These are phyloP conservation scores for Bombus confusus DNA, from an alignment of 1,140 invertebrate species.

Conservation along the genomic window DNA sequence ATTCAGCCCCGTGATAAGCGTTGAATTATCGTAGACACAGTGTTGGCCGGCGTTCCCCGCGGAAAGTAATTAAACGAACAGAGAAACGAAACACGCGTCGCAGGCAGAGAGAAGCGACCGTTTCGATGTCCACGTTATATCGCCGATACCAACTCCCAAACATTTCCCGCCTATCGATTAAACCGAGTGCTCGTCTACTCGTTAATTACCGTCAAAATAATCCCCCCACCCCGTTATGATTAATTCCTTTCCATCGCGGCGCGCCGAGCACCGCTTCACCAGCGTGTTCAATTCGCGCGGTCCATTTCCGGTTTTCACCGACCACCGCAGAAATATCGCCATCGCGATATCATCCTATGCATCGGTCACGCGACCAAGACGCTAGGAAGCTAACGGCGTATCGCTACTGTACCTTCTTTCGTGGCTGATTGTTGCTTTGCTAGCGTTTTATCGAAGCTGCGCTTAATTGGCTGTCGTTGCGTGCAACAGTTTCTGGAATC, in stretches of 20 bases:
- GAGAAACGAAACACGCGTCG: not conserved
- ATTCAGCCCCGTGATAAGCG: conserved; percentile 13
- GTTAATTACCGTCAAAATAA: conserved; percentile 45
- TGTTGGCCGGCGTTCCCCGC: not conserved
- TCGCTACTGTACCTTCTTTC: too few species aligned
- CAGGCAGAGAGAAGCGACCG: not conserved
- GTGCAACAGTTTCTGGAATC: too few species aligned
- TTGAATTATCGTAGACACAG: conserved; percentile 39
- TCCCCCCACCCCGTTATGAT: conserved; percentile 28
- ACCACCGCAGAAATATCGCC: not conserved
- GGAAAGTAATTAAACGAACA: conserved; percentile 31
- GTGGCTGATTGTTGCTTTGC: too few species aligned
- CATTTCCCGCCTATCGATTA: conserved; percentile 26
- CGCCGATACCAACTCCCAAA: not conserved
- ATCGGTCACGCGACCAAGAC: too few species aligned
- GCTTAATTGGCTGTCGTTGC: too few species aligned
- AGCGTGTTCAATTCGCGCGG: conserved; percentile 17
- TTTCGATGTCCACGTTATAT: conserved; percentile 12
- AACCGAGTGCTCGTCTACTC: conserved; percentile 23
- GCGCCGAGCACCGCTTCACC: not conserved
- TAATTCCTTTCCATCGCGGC: conserved; percentile 7
- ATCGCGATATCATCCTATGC: not conserved
- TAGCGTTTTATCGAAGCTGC: too few species aligned
- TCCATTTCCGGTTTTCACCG: conserved; percentile 40
- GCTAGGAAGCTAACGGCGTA: too few species aligned